Evolutionary conservation across 2,888 invertebrate genomes (phyloP), one percentile per base, ranked within the genome.

Genomic region (Hirtodrosophila trivittata): DNA sequence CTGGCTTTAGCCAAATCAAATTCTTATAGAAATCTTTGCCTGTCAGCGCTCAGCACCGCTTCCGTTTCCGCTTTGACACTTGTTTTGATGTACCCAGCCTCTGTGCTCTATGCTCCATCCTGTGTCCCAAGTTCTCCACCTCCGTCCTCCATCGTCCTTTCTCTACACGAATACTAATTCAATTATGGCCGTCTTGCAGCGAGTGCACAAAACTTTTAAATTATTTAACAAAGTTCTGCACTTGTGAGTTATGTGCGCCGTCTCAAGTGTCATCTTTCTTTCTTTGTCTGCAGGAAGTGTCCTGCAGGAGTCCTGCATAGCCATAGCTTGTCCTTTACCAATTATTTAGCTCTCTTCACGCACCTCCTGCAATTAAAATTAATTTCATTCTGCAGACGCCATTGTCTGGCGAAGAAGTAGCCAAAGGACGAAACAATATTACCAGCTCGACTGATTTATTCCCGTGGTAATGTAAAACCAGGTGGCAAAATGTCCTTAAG

Each of bases 41-140:
- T 16, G 49, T 37, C 66, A 60, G 55, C 45, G 51, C 28, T 57
- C 26, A 26, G 47, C 57, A 51, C 65, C 66, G 55, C 87, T 71
- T 88, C 78, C 83, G 84, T 64, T 80, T 80, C 77, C 86, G 86
- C 84, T 80, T 83, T 65, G 84, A 72, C 86, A 83, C 84, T 86
- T 82, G 78, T 77, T 85, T 82, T 78, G 67, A 78, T 59, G 63
- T 50, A 14, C 21, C 37, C 13, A 35, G 6, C 26, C 45, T 0
- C 18, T 9, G 1, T 6, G 12, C 32, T 13, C 26, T 25, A 33
- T 39, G 5, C 13, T 18, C 4, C 1, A 21, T 21, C 2, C 18
- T 21, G 2, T n/a, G n/a, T n/a, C n/a, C n/a, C n/a, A n/a, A n/a
- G 5, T 21, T 3, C 18, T 21, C 42, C 35, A 2, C 18, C 25